These are phyloP conservation scores for Lipotes vexillifer DNA, from an alignment of 2,113 vertebrate species.

Conservation along the genomic window DNA sequence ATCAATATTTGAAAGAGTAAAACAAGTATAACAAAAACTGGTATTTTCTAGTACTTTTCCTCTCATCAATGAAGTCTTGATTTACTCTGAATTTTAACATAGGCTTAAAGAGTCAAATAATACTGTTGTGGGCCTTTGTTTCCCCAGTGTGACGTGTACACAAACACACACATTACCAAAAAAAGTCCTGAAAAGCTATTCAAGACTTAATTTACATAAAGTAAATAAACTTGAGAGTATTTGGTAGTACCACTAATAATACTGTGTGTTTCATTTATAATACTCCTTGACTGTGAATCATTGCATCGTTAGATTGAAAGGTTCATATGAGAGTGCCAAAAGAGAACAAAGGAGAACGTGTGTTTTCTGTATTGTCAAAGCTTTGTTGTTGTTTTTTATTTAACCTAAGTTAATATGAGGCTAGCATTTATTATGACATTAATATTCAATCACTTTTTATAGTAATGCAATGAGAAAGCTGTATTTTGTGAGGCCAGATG, in stretches of 20 bases:
- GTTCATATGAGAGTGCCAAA: background rate
- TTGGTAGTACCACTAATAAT: background rate
- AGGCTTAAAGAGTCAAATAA: background rate
- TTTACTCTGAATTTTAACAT: background rate
- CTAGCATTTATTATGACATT: background rate
- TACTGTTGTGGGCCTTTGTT: background rate
- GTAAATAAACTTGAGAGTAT: background rate
- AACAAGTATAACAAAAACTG: background rate
- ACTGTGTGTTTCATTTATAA: background rate
- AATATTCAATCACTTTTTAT: background rate
- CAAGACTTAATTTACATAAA: background rate
- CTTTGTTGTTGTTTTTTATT: background rate
- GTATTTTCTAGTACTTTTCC: background rate
- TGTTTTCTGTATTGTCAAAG: background rate
- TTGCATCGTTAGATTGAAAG: background rate
- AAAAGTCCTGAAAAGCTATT: background rate
- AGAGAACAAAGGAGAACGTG: background rate
- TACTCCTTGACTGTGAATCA: background rate
- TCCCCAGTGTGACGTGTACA: background rate
- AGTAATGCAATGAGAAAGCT: background rate
- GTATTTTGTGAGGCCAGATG: background rate
- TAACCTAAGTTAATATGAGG: background rate
- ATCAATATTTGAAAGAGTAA: background rate
- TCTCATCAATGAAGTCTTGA: background rate
- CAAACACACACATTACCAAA: background rate